Evolutionary conservation across 2,113 vertebrate genomes (phyloP), one percentile per base, ranked within the genome.

Genomic region (Corynorhinus townsendii): DNA sequence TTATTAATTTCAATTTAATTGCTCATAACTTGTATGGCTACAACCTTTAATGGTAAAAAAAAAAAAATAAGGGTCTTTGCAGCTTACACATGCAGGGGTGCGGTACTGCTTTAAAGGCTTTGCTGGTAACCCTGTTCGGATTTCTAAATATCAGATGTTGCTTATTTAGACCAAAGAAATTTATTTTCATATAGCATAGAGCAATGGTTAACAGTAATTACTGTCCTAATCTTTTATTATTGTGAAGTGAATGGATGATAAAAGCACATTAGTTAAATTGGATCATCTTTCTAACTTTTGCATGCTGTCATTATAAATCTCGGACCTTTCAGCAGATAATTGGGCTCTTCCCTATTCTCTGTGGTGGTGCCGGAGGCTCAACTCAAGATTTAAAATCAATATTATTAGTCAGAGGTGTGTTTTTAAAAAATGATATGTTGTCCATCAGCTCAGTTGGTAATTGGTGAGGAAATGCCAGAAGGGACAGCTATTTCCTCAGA

Each of bases 331-430:
- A 72, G 16, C 30, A 85, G 16, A 56, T 92, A 85, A 85, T 38
- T 89, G 56, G 24, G 7, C 22, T 82, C 15, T 71, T 96, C 24
- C 24, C 82, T 95, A 62, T 72, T 76, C 45, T 86, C 86, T 93
- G 43, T 79, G 14, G 10, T 72, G 45, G 38, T 89, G 56, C 26
- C n/a, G 81, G 56, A 90, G 38, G 11, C 62, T 79, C 49, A 88
- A 86, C 28, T 89, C 94, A 33, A 83, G 40, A 75, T 54, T 90
- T 94, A 85, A 95, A 89, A 90, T 95, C 68, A 90, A 9, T 94
- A 77, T 95, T 93, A 20, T 26, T 43, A 95, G 20, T 84, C 47
- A 95, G 85, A 93, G 24, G 5, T 71, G 26, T 81, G 4, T 35
- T 81, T 93, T 86, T 89, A 85, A 56, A 73, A 68, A 81, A 54